Evolutionary conservation across 2,888 invertebrate species (phyloP).

Genomic region (Parelbella ahira): DNA sequence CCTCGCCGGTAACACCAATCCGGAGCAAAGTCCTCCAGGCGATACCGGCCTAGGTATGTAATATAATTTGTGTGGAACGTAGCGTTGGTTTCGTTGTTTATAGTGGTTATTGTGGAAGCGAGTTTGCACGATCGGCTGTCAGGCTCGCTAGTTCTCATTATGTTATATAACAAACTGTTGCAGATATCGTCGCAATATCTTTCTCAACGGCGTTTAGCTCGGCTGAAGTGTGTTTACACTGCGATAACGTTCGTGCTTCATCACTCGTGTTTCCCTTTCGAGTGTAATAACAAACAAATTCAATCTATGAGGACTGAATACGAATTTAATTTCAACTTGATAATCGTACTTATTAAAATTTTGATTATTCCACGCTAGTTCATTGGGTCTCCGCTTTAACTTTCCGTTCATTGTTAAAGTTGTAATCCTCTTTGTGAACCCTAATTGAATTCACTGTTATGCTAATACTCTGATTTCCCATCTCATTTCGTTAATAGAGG

Average conservation of each 20-base stretch:
- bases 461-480: conserved; percentile 80
- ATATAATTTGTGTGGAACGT: conserved; percentile 58
- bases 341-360: conserved; percentile 66
- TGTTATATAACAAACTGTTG: no score
- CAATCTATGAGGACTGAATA: conserved; percentile 35
- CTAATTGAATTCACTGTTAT: conserved; percentile 81
- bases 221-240: conserved; percentile 1
- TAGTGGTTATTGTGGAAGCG: conserved; percentile 58
- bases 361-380: conserved; percentile 76
- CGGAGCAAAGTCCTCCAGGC: conserved; percentile 19
- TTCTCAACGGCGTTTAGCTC: no score
- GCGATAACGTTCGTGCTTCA: not conserved
- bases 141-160: not conserved
- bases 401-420: conserved; percentile 78
- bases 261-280: conserved; percentile 14
- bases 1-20: conserved; percentile 14
- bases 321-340: conserved; percentile 63
- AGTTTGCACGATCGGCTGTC: conserved; percentile 49
- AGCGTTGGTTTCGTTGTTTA: conserved; percentile 58
- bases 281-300: conserved; percentile 10
- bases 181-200: no score
- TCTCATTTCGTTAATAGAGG: conserved; percentile 80
- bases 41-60: conserved; percentile 34
- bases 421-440: conserved; percentile 80
- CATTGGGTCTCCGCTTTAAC: conserved; percentile 66